Evolutionary conservation across 1,140 invertebrate genomes (phyloP).

Genomic region (Seison nebaliae): DNA sequence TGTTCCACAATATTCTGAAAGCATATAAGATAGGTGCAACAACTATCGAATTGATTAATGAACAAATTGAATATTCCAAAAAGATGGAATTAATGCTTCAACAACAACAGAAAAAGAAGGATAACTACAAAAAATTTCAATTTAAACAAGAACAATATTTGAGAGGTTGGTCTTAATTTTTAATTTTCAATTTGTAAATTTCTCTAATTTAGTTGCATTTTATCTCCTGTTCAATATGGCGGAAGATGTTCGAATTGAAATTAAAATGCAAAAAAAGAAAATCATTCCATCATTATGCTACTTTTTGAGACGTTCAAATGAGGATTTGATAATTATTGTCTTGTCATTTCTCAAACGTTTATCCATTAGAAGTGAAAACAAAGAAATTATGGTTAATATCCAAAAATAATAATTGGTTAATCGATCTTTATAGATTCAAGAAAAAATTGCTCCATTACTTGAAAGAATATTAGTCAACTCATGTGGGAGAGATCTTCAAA

Average conservation of each 20-base stretch:
- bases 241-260: slow-evolving; percentile 64
- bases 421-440: slow-evolving; percentile 21
- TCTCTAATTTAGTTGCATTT: slow-evolving; percentile 34
- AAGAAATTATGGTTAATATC: slow-evolving; percentile 50
- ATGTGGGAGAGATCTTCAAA: slow-evolving; percentile 45
- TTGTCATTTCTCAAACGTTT: slow-evolving; percentile 78
- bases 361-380: slow-evolving; percentile 72
- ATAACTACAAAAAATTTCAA: slow-evolving; percentile 47
- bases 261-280: slow-evolving; percentile 83
- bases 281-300: slow-evolving; percentile 61
- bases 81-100: slow-evolving; percentile 23
- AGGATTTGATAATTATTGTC: slow-evolving; percentile 57
- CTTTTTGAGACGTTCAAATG: slow-evolving; percentile 54
- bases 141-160: slow-evolving; percentile 72
- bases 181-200: slow-evolving; percentile 1
- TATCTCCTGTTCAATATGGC: slow-evolving; percentile 75
- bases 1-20: slow-evolving; percentile 68
- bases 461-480: slow-evolving; percentile 28
- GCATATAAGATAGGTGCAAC: slow-evolving; percentile 45
- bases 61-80: neutral
- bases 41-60: slow-evolving; percentile 4
- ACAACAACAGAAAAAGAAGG: slow-evolving; percentile 38
- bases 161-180: slow-evolving; percentile 31
- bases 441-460: slow-evolving; percentile 32
- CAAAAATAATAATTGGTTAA: neutral